These are phyloP conservation scores for Cebus imitator DNA, from an alignment of 2,113 vertebrate genomes.

Conservation along the genomic window DNA sequence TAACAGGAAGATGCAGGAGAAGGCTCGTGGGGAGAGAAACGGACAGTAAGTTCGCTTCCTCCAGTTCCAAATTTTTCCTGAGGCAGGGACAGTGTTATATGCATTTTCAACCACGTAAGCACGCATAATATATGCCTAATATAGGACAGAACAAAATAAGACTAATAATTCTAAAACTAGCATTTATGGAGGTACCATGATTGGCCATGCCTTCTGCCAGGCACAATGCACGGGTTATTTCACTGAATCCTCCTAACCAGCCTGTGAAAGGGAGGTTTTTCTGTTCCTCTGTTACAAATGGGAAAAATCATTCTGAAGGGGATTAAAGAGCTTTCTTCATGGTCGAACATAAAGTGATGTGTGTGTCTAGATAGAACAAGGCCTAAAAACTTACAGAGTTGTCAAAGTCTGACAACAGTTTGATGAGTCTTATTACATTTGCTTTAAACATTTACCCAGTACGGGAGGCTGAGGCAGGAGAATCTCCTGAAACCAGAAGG, in stretches of 20 bases:
- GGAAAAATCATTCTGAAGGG: not conserved
- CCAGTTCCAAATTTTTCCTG: not conserved
- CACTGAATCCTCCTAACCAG: not conserved
- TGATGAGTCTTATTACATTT: not conserved
- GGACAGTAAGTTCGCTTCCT: fast-evolving
- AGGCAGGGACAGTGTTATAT: fast-evolving
- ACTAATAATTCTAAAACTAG: not conserved
- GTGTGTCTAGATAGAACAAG: not conserved
- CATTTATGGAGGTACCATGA: no score
- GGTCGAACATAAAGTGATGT: not conserved
- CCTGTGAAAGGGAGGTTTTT: not conserved
- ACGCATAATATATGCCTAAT: fast-evolving
- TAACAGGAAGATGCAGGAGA: no score
- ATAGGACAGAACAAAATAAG: not conserved
- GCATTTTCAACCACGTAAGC: fast-evolving
- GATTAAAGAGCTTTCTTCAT: not conserved
- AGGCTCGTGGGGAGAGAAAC: fast-evolving
- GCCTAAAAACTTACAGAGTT: not conserved
- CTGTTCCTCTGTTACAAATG: no score
- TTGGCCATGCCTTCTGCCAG: fast-evolving
- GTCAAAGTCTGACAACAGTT: not conserved
- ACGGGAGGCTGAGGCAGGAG: no score
- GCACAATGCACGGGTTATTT: fast-evolving
- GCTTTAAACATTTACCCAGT: not conserved
- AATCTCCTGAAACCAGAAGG: no score